Conservation (phyloP, 2,888 invertebrate genomes). For the Phengaris arion region DNA sequence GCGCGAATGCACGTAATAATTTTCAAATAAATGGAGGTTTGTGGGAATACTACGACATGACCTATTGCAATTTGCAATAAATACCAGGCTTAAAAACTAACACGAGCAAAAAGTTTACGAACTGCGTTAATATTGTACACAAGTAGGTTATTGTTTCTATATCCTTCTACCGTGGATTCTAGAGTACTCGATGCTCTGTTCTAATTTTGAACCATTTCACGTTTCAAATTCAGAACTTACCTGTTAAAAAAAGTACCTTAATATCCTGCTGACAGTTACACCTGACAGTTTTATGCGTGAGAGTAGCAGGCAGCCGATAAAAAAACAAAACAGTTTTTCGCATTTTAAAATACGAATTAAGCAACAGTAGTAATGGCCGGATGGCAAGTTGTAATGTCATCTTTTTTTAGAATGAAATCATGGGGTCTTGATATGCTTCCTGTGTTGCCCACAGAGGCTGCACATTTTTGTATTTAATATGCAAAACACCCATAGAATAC, state of each 20-base stretch:
- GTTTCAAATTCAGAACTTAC: not conserved
- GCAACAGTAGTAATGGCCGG: constrained; percentile 43
- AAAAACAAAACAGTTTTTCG: not conserved
- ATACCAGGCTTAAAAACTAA: no score
- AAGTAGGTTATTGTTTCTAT: not conserved
- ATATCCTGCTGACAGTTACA: no score
- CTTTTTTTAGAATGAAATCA: not conserved
- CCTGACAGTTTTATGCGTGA: not conserved
- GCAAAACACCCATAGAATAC: constrained; percentile 12
- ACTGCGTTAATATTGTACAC: not conserved
- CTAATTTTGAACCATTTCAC: not conserved
- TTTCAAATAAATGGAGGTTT: not conserved
- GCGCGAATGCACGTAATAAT: not conserved
- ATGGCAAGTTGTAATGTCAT: not conserved
- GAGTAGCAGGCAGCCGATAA: not conserved
- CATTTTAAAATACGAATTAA: constrained; percentile 26
- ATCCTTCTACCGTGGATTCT: no score
- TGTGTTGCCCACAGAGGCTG: not conserved
- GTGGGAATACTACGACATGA: no score
- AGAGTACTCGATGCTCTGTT: not conserved
- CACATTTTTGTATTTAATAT: not conserved
- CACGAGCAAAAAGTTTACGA: not conserved
- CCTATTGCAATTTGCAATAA: no score
- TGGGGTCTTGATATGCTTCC: not conserved
- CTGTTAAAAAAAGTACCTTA: no score